Evolutionary conservation across 2,113 vertebrate genomes (phyloP).

Genomic region (Empidonax alnorum): DNA sequence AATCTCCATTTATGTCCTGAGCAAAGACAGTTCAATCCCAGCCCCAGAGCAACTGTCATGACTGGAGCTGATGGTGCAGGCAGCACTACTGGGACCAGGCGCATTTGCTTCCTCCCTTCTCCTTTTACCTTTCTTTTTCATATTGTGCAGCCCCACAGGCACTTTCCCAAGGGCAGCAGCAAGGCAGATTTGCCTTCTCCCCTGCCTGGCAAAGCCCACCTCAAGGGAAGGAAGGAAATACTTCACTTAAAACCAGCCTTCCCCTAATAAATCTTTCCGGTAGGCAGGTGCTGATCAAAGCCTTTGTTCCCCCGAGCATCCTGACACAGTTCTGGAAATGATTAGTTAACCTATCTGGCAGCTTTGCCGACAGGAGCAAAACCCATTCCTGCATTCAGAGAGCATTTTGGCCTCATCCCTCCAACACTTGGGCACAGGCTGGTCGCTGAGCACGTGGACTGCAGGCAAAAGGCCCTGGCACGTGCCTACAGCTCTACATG

Average conservation of each 20-base stretch:
- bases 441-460: not conserved
- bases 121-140: not conserved
- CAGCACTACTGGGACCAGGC: not conserved
- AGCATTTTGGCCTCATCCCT: not conserved
- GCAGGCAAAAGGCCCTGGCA: not conserved
- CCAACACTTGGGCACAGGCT: not conserved
- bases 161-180: not conserved
- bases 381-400: not conserved
- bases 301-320: not conserved
- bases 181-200: not conserved
- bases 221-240: not conserved
- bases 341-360: not conserved
- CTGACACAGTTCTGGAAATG: not conserved
- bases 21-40: not conserved
- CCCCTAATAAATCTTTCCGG: not conserved
- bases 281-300: not conserved
- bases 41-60: rapidly evolving
- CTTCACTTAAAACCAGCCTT: not conserved
- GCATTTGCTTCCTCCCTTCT: not conserved
- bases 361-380: not conserved
- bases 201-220: not conserved
- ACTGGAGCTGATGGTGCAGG: rapidly evolving
- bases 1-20: not conserved
- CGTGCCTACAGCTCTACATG: not conserved
- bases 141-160: not conserved